Evolutionary conservation across 1,140 invertebrate genomes (phyloP).

Genomic region (Eriocheir sinensis): DNA sequence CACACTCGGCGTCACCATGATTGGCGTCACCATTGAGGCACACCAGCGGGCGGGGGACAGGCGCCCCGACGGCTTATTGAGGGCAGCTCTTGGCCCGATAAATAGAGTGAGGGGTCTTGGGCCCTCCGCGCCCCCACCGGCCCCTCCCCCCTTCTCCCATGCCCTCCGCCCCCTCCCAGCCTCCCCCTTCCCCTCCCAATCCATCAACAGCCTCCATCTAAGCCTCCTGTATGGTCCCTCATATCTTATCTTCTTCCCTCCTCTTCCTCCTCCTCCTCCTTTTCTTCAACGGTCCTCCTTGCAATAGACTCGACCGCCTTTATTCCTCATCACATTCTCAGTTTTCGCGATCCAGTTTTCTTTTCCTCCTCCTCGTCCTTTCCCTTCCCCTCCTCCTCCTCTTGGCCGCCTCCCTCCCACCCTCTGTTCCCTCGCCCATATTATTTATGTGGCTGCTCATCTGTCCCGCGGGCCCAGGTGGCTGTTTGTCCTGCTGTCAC

Average conservation of each 20-base stretch:
- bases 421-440: background rate
- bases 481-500: slow-evolving; percentile 12
- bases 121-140: background rate
- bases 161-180: background rate
- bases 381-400: background rate
- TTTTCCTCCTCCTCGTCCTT: background rate
- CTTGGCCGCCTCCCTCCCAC: background rate
- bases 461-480: background rate
- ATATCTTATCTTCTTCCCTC: background rate
- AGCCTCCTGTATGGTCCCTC: background rate
- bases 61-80: background rate
- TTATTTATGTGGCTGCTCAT: background rate
- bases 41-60: background rate
- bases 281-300: background rate
- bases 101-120: slow-evolving; percentile 10
- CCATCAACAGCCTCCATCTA: background rate
- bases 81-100: background rate
- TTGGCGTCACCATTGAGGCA: background rate
- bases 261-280: background rate
- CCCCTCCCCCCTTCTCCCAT: background rate
- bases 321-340: background rate
- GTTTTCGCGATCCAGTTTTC: background rate
- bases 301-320: background rate
- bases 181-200: background rate
- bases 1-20: background rate